Conservation (phyloP, 2,797 vertebrate species). For the Sebastes steindachneri region DNA sequence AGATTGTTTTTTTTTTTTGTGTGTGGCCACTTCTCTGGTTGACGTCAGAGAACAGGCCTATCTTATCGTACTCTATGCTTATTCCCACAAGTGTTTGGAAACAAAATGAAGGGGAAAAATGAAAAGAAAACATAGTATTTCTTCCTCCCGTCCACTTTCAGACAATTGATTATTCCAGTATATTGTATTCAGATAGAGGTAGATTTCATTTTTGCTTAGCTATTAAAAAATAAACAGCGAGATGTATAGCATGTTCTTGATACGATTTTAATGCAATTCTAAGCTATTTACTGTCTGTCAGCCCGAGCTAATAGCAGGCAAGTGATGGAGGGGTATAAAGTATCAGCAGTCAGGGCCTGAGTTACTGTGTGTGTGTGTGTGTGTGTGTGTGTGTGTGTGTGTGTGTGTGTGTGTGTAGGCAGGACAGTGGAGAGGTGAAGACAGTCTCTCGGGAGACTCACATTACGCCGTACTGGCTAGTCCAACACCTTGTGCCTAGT, state of each 20-base stretch:
- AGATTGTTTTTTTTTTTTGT: neutral
- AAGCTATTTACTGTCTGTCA: constrained; percentile 36
- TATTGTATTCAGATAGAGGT: neutral
- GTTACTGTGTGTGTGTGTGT: constrained; percentile 4
- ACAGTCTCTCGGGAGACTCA: constrained; percentile 56
- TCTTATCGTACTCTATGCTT: constrained; percentile 7
- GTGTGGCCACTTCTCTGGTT: constrained; percentile 1
- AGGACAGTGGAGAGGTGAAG: constrained; percentile 47
- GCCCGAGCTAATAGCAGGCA: constrained; percentile 24
- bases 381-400: neutral
- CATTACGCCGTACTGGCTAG: constrained; percentile 48
- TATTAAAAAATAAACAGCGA: neutral
- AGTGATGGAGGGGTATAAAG: constrained; percentile 40
- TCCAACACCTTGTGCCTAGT: constrained; percentile 24
- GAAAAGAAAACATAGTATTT: neutral
- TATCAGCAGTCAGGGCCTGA: constrained; percentile 33
- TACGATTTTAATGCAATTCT: constrained; percentile 25
- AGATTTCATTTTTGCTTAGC: neutral
- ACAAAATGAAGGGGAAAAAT: neutral
- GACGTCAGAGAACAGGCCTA: constrained; percentile 38
- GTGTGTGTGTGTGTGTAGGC: neutral
- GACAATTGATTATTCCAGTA: neutral
- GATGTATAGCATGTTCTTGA: constrained; percentile 7
- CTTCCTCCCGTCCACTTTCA: neutral
- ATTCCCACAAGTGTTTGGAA: neutral